Base-by-base conservation (phyloP, 2,888 invertebrate genomes). In the Chrysolina oricalcia region DNA sequence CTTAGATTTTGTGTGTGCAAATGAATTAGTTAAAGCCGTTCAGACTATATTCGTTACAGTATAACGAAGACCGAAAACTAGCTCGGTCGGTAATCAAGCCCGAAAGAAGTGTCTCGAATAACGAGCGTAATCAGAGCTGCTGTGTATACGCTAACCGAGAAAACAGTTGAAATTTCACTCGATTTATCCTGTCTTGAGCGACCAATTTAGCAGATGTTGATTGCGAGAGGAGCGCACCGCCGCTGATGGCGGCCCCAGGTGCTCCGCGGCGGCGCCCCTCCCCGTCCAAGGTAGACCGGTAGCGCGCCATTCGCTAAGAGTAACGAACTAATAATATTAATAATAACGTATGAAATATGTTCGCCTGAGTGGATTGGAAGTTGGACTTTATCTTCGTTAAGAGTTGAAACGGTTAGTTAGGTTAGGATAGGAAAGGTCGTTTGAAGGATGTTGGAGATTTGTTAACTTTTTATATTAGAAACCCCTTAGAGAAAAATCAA, bases 271-370 rank as follows among this genome's bases (percentile, higher is more conserved):
- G 35, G 17, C 23, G 10, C 35, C 35, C 27, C 15, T n/a, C 35
- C 5, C n/a, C 59, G 4, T 35, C 59, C 59, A 59, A 59, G 59
- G 59, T 35, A 59, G 17, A 59, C 59, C 17, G 27, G 59, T 59
- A 35, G 59, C 56, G 23, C 23, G 56, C 13, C 56, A 23, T 56
- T 50, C 13, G 9, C 59, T 15, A 10, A 59, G 59, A 59, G 59
- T 59, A 59, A 59, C 59, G 59, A 59, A 59, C 59, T 59, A 59
- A 59, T 59, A 59, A 27, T 59, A 23, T n/a, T 27, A 23, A 35
- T 59, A 23, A 59, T 35, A 59, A 59, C 15, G n/a, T 59, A 59
- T 8, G n/a, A 27, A 35, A 27, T 59, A 50, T 9, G 17, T 17
- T 8, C 46, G 46, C 46, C 15, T 46, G 15, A 46, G 15, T 13